Percentiles rank a stretch among this genome's conserved stretches.
phyloP scores from a whole-genome alignment of 2,113 vertebrate species.

The Melierax canorus region DNA sequence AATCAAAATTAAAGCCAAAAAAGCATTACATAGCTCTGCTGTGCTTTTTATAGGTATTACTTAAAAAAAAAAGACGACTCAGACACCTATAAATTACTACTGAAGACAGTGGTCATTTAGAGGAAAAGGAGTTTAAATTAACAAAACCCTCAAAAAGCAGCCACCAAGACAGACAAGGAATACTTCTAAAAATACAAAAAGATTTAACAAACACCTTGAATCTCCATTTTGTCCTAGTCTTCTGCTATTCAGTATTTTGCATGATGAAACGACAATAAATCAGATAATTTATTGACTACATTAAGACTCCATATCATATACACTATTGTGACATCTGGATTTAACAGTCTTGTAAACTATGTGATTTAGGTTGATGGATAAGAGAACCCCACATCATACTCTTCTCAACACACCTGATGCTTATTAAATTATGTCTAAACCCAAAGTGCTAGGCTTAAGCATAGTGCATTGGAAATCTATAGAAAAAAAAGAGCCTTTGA shows the following conservation, averaged over 20 bases:
- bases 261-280: constrained; percentile 48
- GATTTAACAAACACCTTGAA: constrained; percentile 56
- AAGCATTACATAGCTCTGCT: not conserved
- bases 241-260: constrained; percentile 46
- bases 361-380: not conserved
- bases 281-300: not conserved
- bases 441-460: not conserved
- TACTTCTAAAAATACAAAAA: constrained; percentile 15
- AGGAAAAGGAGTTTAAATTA: not conserved
- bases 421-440: not conserved
- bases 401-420: not conserved
- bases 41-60: not conserved
- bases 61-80: not conserved
- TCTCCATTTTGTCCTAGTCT: constrained; percentile 58
- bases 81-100: constrained; percentile 26
- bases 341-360: not conserved
- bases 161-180: constrained; percentile 28
- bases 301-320: not conserved
- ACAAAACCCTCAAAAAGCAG: constrained; percentile 12
- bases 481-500: not conserved
- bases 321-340: not conserved
- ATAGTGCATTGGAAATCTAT: not conserved
- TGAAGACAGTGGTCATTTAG: constrained; percentile 50
- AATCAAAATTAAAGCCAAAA: not conserved
- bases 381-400: not conserved